These are phyloP conservation scores for Prunella himalayana DNA, from an alignment of 2,113 vertebrate species.

Conservation along the genomic window DNA sequence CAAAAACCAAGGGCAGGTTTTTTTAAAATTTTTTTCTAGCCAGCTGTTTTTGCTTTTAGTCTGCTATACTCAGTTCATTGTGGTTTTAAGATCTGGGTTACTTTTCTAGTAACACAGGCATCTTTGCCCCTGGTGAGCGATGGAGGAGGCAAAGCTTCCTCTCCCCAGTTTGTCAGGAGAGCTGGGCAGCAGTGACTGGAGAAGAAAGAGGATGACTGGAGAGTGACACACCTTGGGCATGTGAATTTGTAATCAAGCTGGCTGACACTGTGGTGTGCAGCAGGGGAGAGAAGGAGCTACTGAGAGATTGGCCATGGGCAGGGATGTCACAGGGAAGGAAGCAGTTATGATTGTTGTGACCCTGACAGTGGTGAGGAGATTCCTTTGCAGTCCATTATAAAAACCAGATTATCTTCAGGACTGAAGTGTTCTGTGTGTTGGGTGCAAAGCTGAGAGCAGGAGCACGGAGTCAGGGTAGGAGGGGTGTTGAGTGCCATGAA, in stretches of 20 bases:
- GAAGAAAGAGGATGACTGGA: neutral
- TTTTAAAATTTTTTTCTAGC: neutral
- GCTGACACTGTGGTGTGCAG: neutral
- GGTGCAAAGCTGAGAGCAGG: neutral
- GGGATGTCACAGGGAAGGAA: neutral
- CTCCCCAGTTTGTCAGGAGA: accelerated
- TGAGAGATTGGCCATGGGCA: neutral
- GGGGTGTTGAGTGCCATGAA: accelerated
- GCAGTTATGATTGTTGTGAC: neutral
- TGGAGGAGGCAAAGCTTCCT: neutral
- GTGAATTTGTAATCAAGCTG: neutral
- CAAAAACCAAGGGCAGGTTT: neutral
- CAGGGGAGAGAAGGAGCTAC: neutral
- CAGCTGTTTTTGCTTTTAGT: neutral
- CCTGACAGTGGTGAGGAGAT: neutral
- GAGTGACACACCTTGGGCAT: accelerated
- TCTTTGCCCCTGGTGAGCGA: neutral
- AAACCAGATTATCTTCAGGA: neutral
- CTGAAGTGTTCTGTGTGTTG: neutral
- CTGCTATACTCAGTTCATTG: neutral
- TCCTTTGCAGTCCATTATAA: neutral
- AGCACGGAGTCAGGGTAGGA: neutral
- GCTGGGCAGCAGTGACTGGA: neutral
- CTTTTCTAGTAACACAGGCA: neutral
- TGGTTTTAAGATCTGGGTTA: neutral